Evolutionary conservation across 2,888 invertebrate genomes (phyloP), one percentile per base, ranked within the genome.

Genomic region (Patella pellucida): DNA sequence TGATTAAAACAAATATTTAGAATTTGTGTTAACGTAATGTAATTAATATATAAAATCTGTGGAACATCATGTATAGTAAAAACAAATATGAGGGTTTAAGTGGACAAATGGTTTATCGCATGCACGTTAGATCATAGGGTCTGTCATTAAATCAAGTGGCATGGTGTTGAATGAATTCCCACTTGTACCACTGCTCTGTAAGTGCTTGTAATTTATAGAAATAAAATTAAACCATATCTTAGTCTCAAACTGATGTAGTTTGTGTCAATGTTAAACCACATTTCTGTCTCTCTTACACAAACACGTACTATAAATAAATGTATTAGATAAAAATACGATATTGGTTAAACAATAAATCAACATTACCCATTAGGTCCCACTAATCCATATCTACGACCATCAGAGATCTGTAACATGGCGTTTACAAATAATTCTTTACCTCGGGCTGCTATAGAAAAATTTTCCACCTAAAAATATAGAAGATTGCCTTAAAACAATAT

Each of bases 401-500:
- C 94, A 0, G 98, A 97, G 84, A 99, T 98, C 73, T 96, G 92
- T 52, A 99, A 92, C 90, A 94, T 96, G 0, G 99, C 98, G 91
- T 99, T 99, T 52, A 97, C 95, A 91, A 99, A 99, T 69, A 99
- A 93, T 89, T 98, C 97, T 87, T 99, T 97, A 75, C 99, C 99
- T 91, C 97, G 96, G 0, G 99, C 99, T 27, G 97, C 94, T 84
- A 99, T 99, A 77, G 97, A 97, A 90, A 99, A 99, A 91, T 97
- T 98, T 89, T 99, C 99, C 51, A 93, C 91, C 91, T 92, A 81
- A 68, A 9, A 73, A 75, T n/a, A 76, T 16, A 52, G 54, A 23
- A 72, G 41, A 41, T 41, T 41, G 41, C 4, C 41, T 41, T 7
- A 41, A 41, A 41, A 41, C 41, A 7, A 41, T 41, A 41, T 9